A percentile compares a stretch with the other conserved stretches of the same genome.
phyloP scores from a whole-genome alignment of 2,888 invertebrate species.

The Clepsis dumicolana region DNA sequence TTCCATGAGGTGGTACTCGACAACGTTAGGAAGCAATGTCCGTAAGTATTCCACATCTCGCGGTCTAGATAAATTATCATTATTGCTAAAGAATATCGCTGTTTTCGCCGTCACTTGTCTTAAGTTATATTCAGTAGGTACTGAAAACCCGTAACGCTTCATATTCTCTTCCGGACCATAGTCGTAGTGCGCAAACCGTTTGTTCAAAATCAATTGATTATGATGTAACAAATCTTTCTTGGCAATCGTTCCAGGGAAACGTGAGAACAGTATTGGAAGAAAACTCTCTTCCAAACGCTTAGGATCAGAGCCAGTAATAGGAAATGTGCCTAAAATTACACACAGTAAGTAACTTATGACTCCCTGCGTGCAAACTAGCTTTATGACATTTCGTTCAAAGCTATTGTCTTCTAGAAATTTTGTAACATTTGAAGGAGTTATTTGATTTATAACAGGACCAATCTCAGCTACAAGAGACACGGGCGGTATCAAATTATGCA shows the following conservation, averaged over 20 bases:
- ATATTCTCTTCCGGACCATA: slow-evolving; percentile 45
- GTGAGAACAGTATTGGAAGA: neutral
- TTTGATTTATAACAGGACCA: neutral
- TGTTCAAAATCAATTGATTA: slow-evolving; percentile 48
- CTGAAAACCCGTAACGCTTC: slow-evolving; percentile 15
- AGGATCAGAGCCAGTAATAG: neutral
- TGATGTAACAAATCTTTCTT: slow-evolving; percentile 48
- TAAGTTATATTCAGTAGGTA: slow-evolving; percentile 54
- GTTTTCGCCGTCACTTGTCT: slow-evolving; percentile 50
- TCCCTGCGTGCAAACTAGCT: slow-evolving; percentile 27
- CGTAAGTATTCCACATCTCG: slow-evolving; percentile 43
- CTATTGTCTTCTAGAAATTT: slow-evolving; percentile 51
- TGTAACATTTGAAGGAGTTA: slow-evolving; percentile 51
- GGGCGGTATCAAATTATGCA: slow-evolving; percentile 59
- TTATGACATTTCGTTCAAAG: slow-evolving; percentile 20
- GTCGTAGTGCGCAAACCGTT: slow-evolving; percentile 50
- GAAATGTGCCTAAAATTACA: neutral
- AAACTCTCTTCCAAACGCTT: slow-evolving; percentile 1
- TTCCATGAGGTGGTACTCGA: slow-evolving; percentile 37
- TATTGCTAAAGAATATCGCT: slow-evolving; percentile 33
- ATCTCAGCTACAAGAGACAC: neutral
- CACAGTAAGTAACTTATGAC: slow-evolving; percentile 17
- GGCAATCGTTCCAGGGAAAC: neutral
- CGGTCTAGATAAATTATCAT: slow-evolving; percentile 37
- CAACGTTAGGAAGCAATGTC: slow-evolving; percentile 40